phyloP scores from a whole-genome alignment of 2,888 invertebrate species.

The Epirrhoe alternata region DNA sequence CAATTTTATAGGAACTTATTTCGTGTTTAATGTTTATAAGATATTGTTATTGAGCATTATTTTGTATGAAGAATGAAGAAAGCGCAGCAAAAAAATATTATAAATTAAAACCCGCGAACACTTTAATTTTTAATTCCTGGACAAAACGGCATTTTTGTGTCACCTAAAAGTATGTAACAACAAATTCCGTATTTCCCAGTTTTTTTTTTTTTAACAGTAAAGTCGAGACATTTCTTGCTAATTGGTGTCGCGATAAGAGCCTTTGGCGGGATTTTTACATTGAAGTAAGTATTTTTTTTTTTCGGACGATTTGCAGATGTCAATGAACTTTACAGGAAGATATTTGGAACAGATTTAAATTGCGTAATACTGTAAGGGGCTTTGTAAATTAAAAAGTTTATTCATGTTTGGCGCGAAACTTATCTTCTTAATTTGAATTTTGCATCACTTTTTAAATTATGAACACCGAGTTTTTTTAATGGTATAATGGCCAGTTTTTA shows the following conservation, averaged over 20 bases:
- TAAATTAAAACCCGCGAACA: no score
- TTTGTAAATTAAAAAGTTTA: conserved; percentile 12
- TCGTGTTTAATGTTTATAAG: no score
- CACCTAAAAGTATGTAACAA: conserved; percentile 22
- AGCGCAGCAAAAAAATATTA: no score
- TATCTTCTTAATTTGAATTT: neutral
- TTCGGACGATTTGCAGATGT: conserved; percentile 47
- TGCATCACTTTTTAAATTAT: neutral
- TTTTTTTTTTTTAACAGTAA: conserved; percentile 36
- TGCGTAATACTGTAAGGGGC: conserved; percentile 17
- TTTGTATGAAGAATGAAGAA: no score
- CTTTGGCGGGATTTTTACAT: conserved; percentile 50
- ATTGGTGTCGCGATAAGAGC: conserved; percentile 56
- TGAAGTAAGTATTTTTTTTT: conserved; percentile 42
- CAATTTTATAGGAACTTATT: no score
- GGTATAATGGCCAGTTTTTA: no score
- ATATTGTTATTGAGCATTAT: no score
- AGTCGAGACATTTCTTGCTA: conserved; percentile 50
- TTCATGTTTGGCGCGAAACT: conserved; percentile 4
- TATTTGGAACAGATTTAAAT: conserved; percentile 21
- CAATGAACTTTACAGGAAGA: conserved; percentile 51
- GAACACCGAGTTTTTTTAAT: neutral
- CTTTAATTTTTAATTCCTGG: no score
- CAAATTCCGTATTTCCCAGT: conserved; percentile 31
- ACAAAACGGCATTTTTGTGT: neutral